Evolutionary conservation across 2,113 vertebrate species (phyloP), one percentile per base, ranked within the genome.

Genomic region (Seriola aureovittata): DNA sequence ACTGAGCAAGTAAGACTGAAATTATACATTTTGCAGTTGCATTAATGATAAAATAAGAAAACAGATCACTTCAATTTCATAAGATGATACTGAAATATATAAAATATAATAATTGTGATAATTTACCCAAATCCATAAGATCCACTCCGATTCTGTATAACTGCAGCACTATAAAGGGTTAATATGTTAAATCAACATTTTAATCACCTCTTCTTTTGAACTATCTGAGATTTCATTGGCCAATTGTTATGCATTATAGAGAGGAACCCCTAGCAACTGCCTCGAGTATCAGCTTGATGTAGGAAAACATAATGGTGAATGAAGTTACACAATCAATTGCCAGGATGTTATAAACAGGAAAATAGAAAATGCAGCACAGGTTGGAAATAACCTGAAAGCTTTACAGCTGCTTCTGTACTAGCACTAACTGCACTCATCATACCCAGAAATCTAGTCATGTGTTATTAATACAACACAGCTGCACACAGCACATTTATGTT

Each of bases 251-350:
- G 50, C 21, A 62, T 69, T 66, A 76, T 65, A 55, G 13, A 78
- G 50, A n/a, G 69, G 42, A 40, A 40, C 42, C 78, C 29, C 57
- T 12, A 5, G 25, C 25, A 36, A 13, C 36, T 44, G 71, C 63
- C 72, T 74, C 23, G 50, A 78, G 84, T 62, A 54, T 71, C 71
- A 80, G 8, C 50, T 52, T 21, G 17, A 21, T 8, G 19, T 52
- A n/a, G 50, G 50, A n/a, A 52, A 52, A 50, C 62, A 46, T 25
- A 40, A 69, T 25, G 19, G 59, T 21, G 48, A 25, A 44, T 71
- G 44, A 69, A 58, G 54, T 75, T 66, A 57, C 52, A 70, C 71
- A 71, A 84, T 72, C 13, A 5, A 65, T 71, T 80, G 44, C 25
- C 44, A 25, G 54, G 60, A 62, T 75, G 64, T 66, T 71, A 36